Conservation (phyloP, 2,113 vertebrate genomes). For the Platycercus adscitus region DNA sequence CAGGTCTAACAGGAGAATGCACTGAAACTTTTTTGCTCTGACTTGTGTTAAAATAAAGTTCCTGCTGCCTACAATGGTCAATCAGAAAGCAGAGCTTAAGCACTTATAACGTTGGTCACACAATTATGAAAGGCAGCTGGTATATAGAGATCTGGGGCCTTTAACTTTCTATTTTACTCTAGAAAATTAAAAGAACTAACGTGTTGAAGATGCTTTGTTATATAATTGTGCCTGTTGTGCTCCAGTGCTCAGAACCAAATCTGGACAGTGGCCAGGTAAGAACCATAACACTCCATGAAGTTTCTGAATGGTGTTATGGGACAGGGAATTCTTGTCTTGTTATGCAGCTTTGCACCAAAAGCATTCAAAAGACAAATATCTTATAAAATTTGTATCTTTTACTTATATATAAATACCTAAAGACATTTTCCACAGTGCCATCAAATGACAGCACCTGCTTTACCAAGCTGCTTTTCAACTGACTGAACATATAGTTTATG, state of each 20-base stretch:
- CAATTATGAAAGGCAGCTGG: background rate
- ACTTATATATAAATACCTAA: background rate
- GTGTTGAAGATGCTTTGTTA: background rate
- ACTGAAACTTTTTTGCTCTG: background rate
- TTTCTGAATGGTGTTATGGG: background rate
- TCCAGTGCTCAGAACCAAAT: background rate
- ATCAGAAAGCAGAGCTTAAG: background rate
- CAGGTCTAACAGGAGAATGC: background rate
- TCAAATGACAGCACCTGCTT: background rate
- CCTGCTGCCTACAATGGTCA: background rate
- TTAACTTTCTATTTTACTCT: background rate
- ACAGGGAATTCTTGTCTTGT: background rate
- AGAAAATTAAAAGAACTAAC: background rate
- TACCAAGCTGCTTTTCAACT: background rate
- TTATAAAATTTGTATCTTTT: background rate
- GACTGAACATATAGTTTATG: background rate
- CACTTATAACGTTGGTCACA: background rate
- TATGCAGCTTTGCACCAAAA: background rate
- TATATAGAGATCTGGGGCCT: background rate
- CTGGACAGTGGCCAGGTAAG: background rate
- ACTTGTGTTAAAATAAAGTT: background rate
- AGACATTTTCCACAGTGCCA: background rate
- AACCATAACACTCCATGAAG: background rate
- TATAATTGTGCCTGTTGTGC: background rate
- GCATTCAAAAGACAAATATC: background rate